Percentiles rank a stretch among this genome's conserved stretches.
Conservation (phyloP, 2,113 vertebrate species). For the Ochotona curzoniae region DNA sequence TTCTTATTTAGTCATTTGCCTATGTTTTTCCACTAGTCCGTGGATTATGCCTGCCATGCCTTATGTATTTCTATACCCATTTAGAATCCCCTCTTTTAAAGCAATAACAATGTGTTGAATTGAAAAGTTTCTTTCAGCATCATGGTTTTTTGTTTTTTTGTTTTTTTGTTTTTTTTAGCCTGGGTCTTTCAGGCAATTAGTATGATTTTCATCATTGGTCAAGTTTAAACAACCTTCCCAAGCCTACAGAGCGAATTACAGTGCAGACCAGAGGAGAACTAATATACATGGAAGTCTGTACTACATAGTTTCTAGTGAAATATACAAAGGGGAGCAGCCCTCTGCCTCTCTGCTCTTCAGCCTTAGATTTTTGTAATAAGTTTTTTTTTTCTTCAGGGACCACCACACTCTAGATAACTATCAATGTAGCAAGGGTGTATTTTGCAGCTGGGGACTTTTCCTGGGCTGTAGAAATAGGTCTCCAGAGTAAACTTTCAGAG, state of each 20-base stretch:
- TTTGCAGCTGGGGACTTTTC: constrained; percentile 57
- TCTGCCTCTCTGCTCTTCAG: constrained; percentile 46
- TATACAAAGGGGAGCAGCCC: not conserved
- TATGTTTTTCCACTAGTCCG: constrained; percentile 4
- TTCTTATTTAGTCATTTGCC: not conserved
- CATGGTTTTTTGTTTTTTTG: constrained; percentile 52
- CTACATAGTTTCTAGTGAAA: not conserved
- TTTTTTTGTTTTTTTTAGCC: constrained; percentile 51
- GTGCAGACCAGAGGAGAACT: constrained; percentile 3
- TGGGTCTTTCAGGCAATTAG: constrained; percentile 6
- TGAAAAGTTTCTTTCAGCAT: constrained; percentile 29
- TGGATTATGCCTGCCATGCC: not conserved
- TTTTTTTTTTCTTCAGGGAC: constrained; percentile 76
- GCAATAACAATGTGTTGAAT: not conserved
- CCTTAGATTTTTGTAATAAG: constrained; percentile 43
- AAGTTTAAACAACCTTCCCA: constrained; percentile 44
- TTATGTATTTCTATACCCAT: constrained; percentile 7
- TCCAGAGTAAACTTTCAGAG: constrained; percentile 36
- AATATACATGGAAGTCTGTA: not conserved
- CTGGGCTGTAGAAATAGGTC: not conserved
- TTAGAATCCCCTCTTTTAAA: not conserved
- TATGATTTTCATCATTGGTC: constrained; percentile 2
- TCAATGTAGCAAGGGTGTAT: constrained; percentile 62
- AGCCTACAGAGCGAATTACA: not conserved
- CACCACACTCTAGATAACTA: constrained; percentile 76